These are phyloP conservation scores for Rallus crepitans DNA, from an alignment of 2,797 vertebrate genomes.

Conservation along the genomic window DNA sequence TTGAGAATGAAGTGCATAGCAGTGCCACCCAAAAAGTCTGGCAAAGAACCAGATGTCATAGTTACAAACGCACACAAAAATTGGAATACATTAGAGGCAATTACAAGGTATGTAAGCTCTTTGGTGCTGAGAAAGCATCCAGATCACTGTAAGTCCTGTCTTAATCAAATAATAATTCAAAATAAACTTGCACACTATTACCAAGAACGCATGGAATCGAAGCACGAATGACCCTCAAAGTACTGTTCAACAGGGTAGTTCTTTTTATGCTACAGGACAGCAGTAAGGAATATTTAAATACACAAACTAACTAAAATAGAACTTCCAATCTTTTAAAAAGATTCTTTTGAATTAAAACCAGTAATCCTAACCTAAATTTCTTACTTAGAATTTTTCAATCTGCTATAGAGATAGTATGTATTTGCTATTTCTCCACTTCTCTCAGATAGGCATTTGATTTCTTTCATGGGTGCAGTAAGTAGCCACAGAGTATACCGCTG, in stretches of 20 bases:
- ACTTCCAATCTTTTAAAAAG: not conserved
- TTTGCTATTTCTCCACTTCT: not conserved
- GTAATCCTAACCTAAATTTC: not conserved
- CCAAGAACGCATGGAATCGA: not conserved
- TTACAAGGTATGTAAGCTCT: slow-evolving; percentile 34
- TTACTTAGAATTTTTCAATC: not conserved
- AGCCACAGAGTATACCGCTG: not conserved
- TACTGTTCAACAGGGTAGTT: not conserved
- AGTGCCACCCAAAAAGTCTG: slow-evolving; percentile 55
- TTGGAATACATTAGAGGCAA: slow-evolving; percentile 31
- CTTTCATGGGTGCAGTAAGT: not conserved
- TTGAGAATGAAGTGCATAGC: not conserved
- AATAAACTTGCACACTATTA: not conserved
- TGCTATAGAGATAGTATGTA: not conserved
- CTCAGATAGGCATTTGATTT: not conserved
- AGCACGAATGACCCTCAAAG: not conserved
- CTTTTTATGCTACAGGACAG: not conserved
- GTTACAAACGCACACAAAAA: slow-evolving; percentile 1
- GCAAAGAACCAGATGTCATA: slow-evolving; percentile 45
- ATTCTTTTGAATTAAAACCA: not conserved
- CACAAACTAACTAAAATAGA: not conserved
- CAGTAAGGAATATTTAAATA: not conserved
- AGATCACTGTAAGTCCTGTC: not conserved
- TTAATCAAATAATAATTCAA: not conserved
- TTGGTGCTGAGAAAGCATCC: slow-evolving; percentile 9